Base-by-base conservation (phyloP, 2,113 vertebrate genomes). In the Callionymus lyra region DNA sequence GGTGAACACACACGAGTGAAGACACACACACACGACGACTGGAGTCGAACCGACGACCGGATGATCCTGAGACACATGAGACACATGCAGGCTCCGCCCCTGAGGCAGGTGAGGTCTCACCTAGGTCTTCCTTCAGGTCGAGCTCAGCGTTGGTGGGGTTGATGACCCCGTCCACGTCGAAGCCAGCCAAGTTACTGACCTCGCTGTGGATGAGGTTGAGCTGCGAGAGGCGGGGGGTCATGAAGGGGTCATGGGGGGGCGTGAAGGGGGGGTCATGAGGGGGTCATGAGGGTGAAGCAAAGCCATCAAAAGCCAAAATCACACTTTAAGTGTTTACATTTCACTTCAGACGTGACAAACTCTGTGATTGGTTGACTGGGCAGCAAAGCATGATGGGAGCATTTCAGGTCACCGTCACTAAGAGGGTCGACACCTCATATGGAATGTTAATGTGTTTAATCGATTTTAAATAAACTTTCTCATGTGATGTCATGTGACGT, bases 171-270 rank as follows among this genome's bases (percentile, higher is more conserved):
- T 97, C 93, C 92, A 98, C 94, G 85, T 96, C 93, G 88, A 98
- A 97, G 89, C 92, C 91, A 86, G 93, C 94, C 92, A 97, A 92
- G 92, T 97, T 97, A 90, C 89, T 95, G 91, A 98, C 92, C 89
- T 98, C 93, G 86, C 94, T 98, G 91, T 98, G 94, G 90, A 97
- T 95, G 76, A 98, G 93, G 88, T 97, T 96, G 85, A 98, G 91
- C 94, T 98, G 91, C 82, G 82, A 87, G 34, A 16, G 27, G 47
- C 10, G 18, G 27, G 17, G n/a, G n/a, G n/a, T n/a, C n/a, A n/a
- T 83, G 82, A 80, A 76, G 82, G n/a, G n/a, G n/a, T n/a, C 84
- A 76, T 82, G 83, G 14, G 4, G n/a, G 15, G 31, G 10, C 8
- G 13, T 10, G 12, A 15, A 41, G 31, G 52, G 11, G 35, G 47